Percentiles rank a stretch among this genome's conserved stretches.
These are phyloP conservation scores for Cebus imitator DNA, from an alignment of 2,113 vertebrate genomes.

Conservation along the genomic window DNA sequence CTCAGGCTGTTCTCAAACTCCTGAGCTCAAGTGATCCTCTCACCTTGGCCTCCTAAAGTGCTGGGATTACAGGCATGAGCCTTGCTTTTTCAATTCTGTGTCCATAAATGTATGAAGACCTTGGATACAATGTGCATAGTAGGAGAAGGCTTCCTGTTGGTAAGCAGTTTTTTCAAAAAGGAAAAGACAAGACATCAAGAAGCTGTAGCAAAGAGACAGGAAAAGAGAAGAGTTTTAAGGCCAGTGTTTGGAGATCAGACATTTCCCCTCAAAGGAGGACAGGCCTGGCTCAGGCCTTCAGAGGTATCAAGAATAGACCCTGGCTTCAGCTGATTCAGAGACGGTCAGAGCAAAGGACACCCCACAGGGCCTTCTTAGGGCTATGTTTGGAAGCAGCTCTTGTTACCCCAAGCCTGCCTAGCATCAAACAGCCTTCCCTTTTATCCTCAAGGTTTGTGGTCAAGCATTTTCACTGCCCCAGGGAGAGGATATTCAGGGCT, in stretches of 20 bases:
- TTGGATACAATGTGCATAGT: neutral
- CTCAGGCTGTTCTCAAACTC: too few species aligned
- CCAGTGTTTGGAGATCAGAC: slow-evolving; percentile 44
- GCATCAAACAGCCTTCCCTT: slow-evolving; percentile 19
- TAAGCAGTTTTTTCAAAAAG: neutral
- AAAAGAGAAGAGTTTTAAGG: neutral
- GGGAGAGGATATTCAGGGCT: neutral
- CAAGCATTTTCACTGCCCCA: neutral
- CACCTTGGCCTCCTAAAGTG: too few species aligned
- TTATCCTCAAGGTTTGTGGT: neutral
- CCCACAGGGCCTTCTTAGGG: neutral
- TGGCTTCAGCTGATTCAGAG: neutral
- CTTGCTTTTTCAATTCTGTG: neutral
- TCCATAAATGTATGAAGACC: neutral
- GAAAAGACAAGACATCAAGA: neutral
- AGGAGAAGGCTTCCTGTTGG: neutral
- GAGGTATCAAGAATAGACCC: slow-evolving; percentile 39
- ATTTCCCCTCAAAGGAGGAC: slow-evolving; percentile 22
- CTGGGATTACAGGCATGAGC: too few species aligned
- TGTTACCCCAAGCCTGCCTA: neutral
- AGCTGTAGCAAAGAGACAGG: neutral
- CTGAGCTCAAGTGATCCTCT: too few species aligned
- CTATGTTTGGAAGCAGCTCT: slow-evolving; percentile 60
- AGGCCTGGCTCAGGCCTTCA: neutral
- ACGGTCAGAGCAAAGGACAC: neutral